Evolutionary conservation across 2,888 invertebrate genomes (phyloP), one percentile per base, ranked within the genome.

Genomic region (Caenorhabditis wallacei): DNA sequence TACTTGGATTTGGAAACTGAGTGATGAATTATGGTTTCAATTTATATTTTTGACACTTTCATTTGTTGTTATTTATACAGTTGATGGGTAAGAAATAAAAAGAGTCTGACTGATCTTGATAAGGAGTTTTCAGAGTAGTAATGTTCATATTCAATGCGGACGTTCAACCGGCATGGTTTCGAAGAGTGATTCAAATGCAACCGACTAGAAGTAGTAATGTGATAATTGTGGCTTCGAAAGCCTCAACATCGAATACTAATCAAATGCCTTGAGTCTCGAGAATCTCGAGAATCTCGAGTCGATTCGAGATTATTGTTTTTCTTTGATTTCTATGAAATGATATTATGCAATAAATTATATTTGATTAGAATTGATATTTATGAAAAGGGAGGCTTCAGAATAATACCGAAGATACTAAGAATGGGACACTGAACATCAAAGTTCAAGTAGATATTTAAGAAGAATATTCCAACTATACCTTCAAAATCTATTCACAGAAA

Each of bases 21-120:
- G 66, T 2, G 57, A 57, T 22, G 75, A 75, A 13, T 18, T 59
- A 3, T 75, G 75, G 75, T 75, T 40, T 40, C 75, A 75, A 18
- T 75, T 75, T 11, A 18, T 75, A n/a, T 75, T 75, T 40, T 48
- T 59, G 51, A 57, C 66, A 5, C 48, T 75, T 11, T 75, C 75
- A 0, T 59, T 75, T 51, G 48, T 75, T 10, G 5, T 66, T 4
- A 75, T 75, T 26, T 56, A 66, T 24, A 56, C 66, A 2, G 11
- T 75, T 8, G 75, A 75, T 59, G 75, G 75, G 72, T 72, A 22
- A 53, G n/a, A n/a, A 51, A 20, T 43, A 1, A 16, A 35, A 54
- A 30, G 30, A 3, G 3, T 5, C 30, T 30, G 30, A 5, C 30
- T 11, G 20, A 20, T 0, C 5, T 40, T 22, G 16, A 53, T 22